Percentiles rank a stretch among this genome's conserved stretches.
phyloP scores from a whole-genome alignment of 2,113 vertebrate species.

The Willisornis vidua region DNA sequence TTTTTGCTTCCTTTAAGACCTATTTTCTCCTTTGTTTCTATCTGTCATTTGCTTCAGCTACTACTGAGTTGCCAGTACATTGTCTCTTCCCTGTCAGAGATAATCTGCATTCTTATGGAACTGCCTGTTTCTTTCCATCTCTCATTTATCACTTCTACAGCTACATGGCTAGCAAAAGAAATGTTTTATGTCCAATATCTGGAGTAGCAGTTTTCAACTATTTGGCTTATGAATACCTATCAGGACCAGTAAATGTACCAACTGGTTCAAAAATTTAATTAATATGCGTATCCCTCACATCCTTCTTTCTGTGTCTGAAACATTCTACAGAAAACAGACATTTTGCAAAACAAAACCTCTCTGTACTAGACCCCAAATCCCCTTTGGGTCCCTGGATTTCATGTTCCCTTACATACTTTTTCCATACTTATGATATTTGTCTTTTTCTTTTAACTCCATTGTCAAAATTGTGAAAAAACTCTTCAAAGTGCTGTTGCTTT shows the following conservation, averaged over 20 bases:
- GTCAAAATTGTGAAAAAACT: not conserved
- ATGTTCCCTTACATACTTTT: not conserved
- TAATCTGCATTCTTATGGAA: slow-evolving; percentile 46
- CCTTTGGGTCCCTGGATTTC: not conserved
- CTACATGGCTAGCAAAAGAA: not conserved
- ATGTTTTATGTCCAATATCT: not conserved
- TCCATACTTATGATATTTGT: not conserved
- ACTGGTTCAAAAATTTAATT: not conserved
- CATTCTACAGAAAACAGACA: not conserved
- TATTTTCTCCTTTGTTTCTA: slow-evolving; percentile 10
- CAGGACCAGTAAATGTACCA: not conserved
- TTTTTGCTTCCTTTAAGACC: not conserved
- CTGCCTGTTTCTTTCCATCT: slow-evolving; percentile 21
- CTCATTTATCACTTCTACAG: slow-evolving; percentile 20
- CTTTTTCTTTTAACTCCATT: not conserved
- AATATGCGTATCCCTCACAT: not conserved
- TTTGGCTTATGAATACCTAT: not conserved
- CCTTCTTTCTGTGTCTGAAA: not conserved
- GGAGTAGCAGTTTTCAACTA: not conserved
- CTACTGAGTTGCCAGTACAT: not conserved
- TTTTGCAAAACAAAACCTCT: not conserved
- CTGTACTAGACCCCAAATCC: not conserved
- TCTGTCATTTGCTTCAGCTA: slow-evolving; percentile 15
- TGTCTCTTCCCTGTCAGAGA: slow-evolving; percentile 7
- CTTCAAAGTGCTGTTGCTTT: not conserved